These are phyloP conservation scores for Apteryx mantelli DNA, from an alignment of 2,113 vertebrate species.

Conservation along the genomic window DNA sequence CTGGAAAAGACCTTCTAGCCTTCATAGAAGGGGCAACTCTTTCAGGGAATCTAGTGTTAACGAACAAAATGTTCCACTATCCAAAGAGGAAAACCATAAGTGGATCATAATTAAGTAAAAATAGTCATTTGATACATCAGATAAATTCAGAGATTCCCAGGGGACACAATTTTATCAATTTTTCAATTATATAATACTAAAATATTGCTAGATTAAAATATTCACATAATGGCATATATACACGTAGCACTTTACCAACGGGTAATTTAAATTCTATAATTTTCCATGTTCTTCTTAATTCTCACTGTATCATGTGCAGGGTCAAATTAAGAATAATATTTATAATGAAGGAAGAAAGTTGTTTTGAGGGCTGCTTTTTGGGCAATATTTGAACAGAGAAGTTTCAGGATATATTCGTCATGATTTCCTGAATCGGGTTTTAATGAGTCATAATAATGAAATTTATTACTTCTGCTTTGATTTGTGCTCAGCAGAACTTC, in stretches of 20 bases:
- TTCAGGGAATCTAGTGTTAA: neutral
- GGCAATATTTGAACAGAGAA: neutral
- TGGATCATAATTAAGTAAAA: constrained; percentile 3
- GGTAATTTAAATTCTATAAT: neutral
- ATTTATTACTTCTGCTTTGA: neutral
- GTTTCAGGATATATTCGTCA: neutral
- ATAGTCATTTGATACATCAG: neutral
- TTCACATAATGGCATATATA: neutral
- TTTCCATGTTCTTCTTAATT: neutral
- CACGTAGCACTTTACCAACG: neutral
- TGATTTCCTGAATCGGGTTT: neutral
- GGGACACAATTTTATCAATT: neutral
- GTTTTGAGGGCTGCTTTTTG: neutral
- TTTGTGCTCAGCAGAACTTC: neutral
- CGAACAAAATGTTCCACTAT: neutral
- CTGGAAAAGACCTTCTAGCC: neutral
- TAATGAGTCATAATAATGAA: constrained; percentile 3
- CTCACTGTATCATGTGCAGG: neutral
- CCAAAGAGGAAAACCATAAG: neutral
- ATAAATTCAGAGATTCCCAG: constrained; percentile 7
- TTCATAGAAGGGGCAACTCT: neutral
- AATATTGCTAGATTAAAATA: neutral
- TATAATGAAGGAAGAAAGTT: neutral
- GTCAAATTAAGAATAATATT: neutral
- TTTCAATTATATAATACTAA: neutral